A percentile compares a stretch with the other conserved stretches of the same genome.
Conservation (phyloP, 2,113 vertebrate genomes). For the Rhagologus leucostigma region DNA sequence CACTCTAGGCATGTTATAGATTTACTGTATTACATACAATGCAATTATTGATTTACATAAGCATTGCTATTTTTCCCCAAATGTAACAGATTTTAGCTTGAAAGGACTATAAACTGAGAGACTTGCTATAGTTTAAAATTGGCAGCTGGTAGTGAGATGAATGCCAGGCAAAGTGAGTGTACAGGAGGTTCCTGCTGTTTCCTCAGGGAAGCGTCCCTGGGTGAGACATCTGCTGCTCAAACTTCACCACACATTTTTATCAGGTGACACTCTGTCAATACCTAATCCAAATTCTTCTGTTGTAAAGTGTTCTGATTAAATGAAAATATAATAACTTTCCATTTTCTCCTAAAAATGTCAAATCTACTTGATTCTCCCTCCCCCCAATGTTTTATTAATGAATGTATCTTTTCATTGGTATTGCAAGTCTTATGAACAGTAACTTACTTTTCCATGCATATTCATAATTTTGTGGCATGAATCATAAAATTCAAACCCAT, state of each 20-base stretch:
- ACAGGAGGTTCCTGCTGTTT: conserved; percentile 91
- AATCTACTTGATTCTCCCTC: not conserved
- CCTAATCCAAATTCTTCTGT: conserved; percentile 53
- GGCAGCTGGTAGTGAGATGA: conserved; percentile 91
- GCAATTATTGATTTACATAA: conserved; percentile 76
- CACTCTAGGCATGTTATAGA: conserved; percentile 62
- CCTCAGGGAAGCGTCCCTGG: conserved; percentile 83
- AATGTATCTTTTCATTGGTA: not conserved
- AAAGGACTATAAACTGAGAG: conserved; percentile 75
- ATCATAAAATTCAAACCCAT: conserved; percentile 45
- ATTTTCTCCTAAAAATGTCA: conserved; percentile 22
- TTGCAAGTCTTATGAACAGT: not conserved
- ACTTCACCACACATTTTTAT: conserved; percentile 88
- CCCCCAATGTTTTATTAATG: conserved; percentile 18
- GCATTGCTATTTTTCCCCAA: conserved; percentile 67
- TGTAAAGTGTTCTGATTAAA: conserved; percentile 48
- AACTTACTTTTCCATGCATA: conserved; percentile 48
- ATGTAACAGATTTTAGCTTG: conserved; percentile 76
- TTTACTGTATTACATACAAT: conserved; percentile 67
- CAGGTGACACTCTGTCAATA: conserved; percentile 52
- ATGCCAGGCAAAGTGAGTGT: conserved; percentile 89
- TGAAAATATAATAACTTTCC: conserved; percentile 24
- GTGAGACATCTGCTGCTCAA: conserved; percentile 92
- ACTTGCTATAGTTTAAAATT: conserved; percentile 79
- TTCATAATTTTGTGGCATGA: conserved; percentile 44